Base-by-base conservation (phyloP, 2,888 invertebrate genomes). In the Drosophila neotestacea region DNA sequence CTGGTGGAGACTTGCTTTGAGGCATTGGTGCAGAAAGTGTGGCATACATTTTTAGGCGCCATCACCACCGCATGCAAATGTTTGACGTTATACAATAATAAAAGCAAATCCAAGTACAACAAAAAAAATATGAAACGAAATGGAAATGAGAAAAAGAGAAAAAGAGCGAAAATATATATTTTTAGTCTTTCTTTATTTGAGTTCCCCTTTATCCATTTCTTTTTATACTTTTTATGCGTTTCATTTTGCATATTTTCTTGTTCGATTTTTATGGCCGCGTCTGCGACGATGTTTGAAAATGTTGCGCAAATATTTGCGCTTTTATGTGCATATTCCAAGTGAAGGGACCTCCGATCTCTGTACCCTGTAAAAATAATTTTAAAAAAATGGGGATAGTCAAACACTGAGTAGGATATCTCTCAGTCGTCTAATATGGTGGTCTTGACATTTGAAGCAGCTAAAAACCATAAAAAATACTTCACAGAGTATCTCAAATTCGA, bases 251-350 rank as follows among this genome's bases (percentile, higher is more conserved):
- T 89, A 86, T 84, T 84, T 88, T 72, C 79, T 61, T 85, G 73
- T 85, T 89, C 80, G 85, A 87, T 85, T 89, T 87, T 85, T 85
- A 87, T 87, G 82, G 73, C 64, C 44, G 27, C 64, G 63, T 71
- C 83, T 81, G 66, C 54, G 72, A 68, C 83, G 81, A 66, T 82
- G 77, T 80, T 77, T 77, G 77, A 84, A 83, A 87, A 87, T 82
- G 83, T 87, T 87, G 88, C 85, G 77, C 88, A 85, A 88, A 82
- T 82, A 82, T 82, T 82, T 88, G 82, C 83, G 82, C 88, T 88
- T 88, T 84, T 84, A 86, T 88, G 83, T 88, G 86, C 86, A 88
- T 56, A 62, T 44, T 36, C 59, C 77, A 55, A 73, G 13, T 59
- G 54, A 51, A 67, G 22, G 46, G 28, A 27, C 4, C 58, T 16